Conservation (phyloP, 1,140 invertebrate genomes). For the Drosophila takahashii region DNA sequence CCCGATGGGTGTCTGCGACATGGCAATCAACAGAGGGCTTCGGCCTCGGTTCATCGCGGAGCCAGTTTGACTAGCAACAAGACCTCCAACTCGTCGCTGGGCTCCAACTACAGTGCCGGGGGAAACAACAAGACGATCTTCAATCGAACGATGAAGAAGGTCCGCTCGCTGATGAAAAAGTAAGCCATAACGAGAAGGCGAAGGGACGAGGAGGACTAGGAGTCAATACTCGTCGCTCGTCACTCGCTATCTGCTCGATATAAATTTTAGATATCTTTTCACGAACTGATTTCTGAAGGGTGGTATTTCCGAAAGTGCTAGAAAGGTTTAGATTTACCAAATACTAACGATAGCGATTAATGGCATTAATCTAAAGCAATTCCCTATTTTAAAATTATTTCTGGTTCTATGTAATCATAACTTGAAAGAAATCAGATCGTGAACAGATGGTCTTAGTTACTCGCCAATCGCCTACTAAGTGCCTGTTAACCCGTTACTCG, state of each 20-base stretch:
- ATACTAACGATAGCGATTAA: no score
- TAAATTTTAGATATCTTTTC: slow-evolving; percentile 10
- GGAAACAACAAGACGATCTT: slow-evolving; percentile 87
- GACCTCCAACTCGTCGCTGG: slow-evolving; percentile 72
- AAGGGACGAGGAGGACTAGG: slow-evolving; percentile 36
- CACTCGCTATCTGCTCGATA: slow-evolving; percentile 42
- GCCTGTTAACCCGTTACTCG: slow-evolving; percentile 46
- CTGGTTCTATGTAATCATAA: no score
- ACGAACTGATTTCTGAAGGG: slow-evolving; percentile 14
- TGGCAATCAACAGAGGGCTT: slow-evolving; percentile 67
- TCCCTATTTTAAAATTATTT: no score
- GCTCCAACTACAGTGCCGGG: slow-evolving; percentile 67
- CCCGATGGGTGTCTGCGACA: slow-evolving; percentile 31
- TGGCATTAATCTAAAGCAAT: no score
- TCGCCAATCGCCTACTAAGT: slow-evolving; percentile 34
- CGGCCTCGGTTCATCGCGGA: slow-evolving; percentile 79
- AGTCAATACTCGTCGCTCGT: slow-evolving; percentile 52
- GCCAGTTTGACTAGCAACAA: slow-evolving; percentile 74
- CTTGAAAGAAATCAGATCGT: slow-evolving; percentile 22
- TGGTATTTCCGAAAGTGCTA: no score
- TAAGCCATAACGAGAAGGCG: slow-evolving; percentile 75
- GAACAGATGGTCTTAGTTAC: slow-evolving; percentile 6
- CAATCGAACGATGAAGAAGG: slow-evolving; percentile 89
- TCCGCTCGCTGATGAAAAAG: slow-evolving; percentile 89
- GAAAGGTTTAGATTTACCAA: no score